Percentiles rank a stretch among this genome's conserved stretches.
Evolutionary conservation across 2,888 invertebrate genomes (phyloP).

Genomic region (Dioctria rufipes): DNA sequence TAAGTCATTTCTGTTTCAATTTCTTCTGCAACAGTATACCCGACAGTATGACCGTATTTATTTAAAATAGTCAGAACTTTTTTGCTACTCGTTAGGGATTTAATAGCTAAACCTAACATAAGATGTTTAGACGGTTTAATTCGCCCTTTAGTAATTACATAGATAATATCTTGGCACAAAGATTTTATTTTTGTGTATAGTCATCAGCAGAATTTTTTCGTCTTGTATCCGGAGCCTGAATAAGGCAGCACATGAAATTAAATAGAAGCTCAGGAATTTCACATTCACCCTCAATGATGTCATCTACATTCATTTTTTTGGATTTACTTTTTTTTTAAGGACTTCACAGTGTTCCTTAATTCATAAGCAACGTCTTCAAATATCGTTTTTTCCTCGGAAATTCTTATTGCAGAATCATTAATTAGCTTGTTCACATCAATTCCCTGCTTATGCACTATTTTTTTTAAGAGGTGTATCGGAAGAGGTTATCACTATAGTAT

Average conservation of each 20-base stretch:
- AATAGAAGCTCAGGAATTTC: conserved; percentile 35
- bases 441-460: too few relatives aligned
- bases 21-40: conserved; percentile 49
- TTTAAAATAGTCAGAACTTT: conserved; percentile 43
- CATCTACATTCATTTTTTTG: conserved; percentile 36
- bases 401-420: too few relatives aligned
- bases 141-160: conserved; percentile 22
- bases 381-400: too few relatives aligned
- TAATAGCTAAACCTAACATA: conserved; percentile 44
- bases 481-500: too few relatives aligned
- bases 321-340: neutral
- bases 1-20: conserved; percentile 55
- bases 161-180: conserved; percentile 47
- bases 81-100: conserved; percentile 45
- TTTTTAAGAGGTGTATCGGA: too few relatives aligned
- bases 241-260: conserved; percentile 37
- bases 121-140: conserved; percentile 19
- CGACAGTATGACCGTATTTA: conserved; percentile 50
- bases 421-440: too few relatives aligned
- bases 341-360: too few relatives aligned
- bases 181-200: conserved; percentile 43
- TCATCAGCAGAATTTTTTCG: conserved; percentile 48
- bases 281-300: conserved; percentile 45
- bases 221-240: conserved; percentile 44
- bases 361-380: too few relatives aligned